Base-by-base conservation (phyloP, 2,888 invertebrate species). In the Drosophila infuscata region DNA sequence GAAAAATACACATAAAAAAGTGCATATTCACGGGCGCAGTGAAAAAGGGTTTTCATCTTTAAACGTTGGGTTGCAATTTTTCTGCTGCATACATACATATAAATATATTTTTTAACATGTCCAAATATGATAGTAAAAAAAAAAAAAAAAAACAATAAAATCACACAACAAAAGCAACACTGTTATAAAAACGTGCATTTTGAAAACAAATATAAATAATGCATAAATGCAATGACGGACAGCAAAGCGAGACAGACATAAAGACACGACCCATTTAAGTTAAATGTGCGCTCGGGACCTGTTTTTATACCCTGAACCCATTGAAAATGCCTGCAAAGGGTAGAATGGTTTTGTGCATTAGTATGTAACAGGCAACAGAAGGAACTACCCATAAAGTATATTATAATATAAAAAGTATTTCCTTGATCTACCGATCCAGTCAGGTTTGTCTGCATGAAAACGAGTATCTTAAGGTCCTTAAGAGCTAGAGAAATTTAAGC, bases 251-350 rank as follows among this genome's bases (percentile, higher is more conserved):
- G 65, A 71, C 62, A 82, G 65, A 71, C 62, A 82, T 75, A 82
- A 82, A 71, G 79, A 79, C 74, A 75, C 76, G 83, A 76, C 59
- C 85, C 85, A 88, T 85, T 79, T 88, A 82, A 88, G 74, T 76
- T 82, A 85, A 85, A 85, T 81, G 71, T 53, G 69, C 69, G 43
- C 68, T 68, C 66, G 58, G 75, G 71, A 59, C 61, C 48, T 62
- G 58, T 74, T 76, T 57, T n/a, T 17, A 35, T 15, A 7, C 43
- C 17, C 25, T 25, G 25, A 20, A 11, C 20, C 20, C 20, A 43
- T 11, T 43, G 43, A 2, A 25, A 15, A 15, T 46, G 29, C 15
- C 15, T 15, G 15, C 46, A 25, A 8, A 15, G 46, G 46, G 15
- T 15, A 25, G 15, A 25, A 0, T 46, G 46, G 4, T 15, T 25